Evolutionary conservation across 1,140 invertebrate species (phyloP).

Genomic region (Penaeus japonicus): DNA sequence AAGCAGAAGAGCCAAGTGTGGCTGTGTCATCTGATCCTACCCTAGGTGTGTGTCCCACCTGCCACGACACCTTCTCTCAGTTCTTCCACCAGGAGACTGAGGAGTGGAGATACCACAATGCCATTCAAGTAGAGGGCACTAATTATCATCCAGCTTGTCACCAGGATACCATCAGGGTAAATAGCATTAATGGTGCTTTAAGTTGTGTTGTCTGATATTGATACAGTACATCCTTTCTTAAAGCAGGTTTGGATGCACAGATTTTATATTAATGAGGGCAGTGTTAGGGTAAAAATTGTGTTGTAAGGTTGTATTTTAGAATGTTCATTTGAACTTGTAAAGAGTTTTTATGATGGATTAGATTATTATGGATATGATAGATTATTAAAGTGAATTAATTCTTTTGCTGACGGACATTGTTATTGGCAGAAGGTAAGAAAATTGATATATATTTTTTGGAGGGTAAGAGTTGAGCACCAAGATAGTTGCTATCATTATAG

Average conservation of each 20-base stretch:
- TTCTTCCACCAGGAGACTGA: conserved; percentile 96
- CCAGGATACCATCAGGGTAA: conserved; percentile 82
- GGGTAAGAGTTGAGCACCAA: no score
- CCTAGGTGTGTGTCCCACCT: conserved; percentile 81
- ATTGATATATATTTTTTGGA: no score
- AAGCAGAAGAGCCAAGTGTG: conserved; percentile 69
- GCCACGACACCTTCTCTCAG: conserved; percentile 88
- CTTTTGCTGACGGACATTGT: no score
- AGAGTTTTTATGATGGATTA: background rate
- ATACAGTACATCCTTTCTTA: background rate
- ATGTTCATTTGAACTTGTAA: background rate
- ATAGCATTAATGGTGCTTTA: background rate
- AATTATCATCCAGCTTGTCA: conserved; percentile 91
- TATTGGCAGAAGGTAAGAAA: no score
- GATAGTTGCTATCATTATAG: no score
- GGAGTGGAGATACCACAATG: conserved; percentile 92
- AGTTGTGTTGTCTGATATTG: background rate
- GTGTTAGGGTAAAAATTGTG: background rate
- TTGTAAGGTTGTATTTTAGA: background rate
- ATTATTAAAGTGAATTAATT: no score
- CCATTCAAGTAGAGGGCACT: conserved; percentile 78
- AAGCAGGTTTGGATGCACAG: background rate
- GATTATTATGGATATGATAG: background rate
- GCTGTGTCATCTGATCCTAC: conserved; percentile 64
- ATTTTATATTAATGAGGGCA: background rate